Base-by-base conservation (phyloP, 2,113 vertebrate genomes). In the Plestiodon gilberti region DNA sequence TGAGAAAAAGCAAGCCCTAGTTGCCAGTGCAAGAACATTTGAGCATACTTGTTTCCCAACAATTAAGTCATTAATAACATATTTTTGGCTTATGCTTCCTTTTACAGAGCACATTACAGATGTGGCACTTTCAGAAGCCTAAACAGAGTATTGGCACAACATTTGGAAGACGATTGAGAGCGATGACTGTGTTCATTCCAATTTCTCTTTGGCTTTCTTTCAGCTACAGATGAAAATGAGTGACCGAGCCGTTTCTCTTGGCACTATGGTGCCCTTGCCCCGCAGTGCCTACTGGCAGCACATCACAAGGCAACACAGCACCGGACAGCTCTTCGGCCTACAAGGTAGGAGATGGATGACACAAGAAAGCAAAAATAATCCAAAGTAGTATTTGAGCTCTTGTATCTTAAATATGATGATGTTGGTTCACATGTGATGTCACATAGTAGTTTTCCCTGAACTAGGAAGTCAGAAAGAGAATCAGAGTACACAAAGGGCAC, bases 251-350 rank as follows among this genome's bases (percentile, higher is more conserved):
- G 90, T 94, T 78, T 96, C 97, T 0, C 96, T 97, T 73, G 95
- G 95, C 92, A 91, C 96, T 15, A 96, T 97, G 95, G 95, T 96
- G 86, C 96, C 97, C 78, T 87, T 97, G 93, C 97, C 97, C 18
- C 97, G 97, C 82, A 97, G 97, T 10, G 97, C 96, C 88, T 97
- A 97, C 89, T 97, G 97, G 97, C 96, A 97, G 74, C 97, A 97
- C 90, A 97, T 97, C 88, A 96, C 96, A 0, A 87, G 97, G 17
- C 97, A 97, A 90, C 97, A 94, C 91, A 97, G 97, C 93, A 90
- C 96, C 0, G 97, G 97, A 1, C 96, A 97, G 88, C 96, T 97
- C 10, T 97, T 96, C 2, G 91, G 91, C 9, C 94, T 97, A 78
- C 94, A 96, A 96, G 97, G 97, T 97, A 78, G 91, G 94, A 71